Evolutionary conservation across 2,797 vertebrate genomes (phyloP).

Genomic region (Adrianichthys oophorus): DNA sequence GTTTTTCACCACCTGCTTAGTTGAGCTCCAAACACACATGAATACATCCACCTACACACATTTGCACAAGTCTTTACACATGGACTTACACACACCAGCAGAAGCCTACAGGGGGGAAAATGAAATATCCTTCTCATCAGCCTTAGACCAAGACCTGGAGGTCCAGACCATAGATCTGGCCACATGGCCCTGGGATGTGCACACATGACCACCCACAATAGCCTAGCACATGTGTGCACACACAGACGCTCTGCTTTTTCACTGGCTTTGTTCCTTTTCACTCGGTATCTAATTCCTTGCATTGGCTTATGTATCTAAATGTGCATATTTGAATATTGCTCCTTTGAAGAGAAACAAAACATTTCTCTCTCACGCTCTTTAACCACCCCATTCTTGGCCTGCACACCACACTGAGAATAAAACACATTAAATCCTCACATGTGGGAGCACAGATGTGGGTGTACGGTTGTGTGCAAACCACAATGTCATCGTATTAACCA

Average conservation of each 20-base stretch:
- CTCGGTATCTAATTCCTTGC: slow-evolving; percentile 18
- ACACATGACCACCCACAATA: background rate
- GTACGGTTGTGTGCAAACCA: slow-evolving; percentile 59
- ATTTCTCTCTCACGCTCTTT: slow-evolving; percentile 19
- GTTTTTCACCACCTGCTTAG: slow-evolving; percentile 59
- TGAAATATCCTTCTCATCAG: slow-evolving; percentile 63
- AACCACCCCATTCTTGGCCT: slow-evolving; percentile 41
- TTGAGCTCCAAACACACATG: slow-evolving; percentile 26
- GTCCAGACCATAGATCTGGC: slow-evolving; percentile 58
- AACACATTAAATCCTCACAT: slow-evolving; percentile 51
- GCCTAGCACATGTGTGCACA: slow-evolving; percentile 5
- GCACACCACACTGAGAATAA: slow-evolving; percentile 33
- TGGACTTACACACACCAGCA: slow-evolving; percentile 24
- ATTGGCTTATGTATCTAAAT: slow-evolving; percentile 21
- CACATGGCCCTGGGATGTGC: slow-evolving; percentile 38
- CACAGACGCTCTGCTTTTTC: slow-evolving; percentile 10
- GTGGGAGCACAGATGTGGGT: slow-evolving; percentile 60
- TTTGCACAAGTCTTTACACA: slow-evolving; percentile 12
- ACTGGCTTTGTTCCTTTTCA: slow-evolving; percentile 4
- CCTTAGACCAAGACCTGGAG: slow-evolving; percentile 47
- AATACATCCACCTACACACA: slow-evolving; percentile 9
- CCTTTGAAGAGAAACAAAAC: slow-evolving; percentile 31
- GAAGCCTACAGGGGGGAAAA: slow-evolving; percentile 48
- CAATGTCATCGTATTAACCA: slow-evolving; percentile 66
- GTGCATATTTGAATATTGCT: slow-evolving; percentile 38